Base-by-base conservation (phyloP, 2,113 vertebrate species). In the Hipposideros armiger region DNA sequence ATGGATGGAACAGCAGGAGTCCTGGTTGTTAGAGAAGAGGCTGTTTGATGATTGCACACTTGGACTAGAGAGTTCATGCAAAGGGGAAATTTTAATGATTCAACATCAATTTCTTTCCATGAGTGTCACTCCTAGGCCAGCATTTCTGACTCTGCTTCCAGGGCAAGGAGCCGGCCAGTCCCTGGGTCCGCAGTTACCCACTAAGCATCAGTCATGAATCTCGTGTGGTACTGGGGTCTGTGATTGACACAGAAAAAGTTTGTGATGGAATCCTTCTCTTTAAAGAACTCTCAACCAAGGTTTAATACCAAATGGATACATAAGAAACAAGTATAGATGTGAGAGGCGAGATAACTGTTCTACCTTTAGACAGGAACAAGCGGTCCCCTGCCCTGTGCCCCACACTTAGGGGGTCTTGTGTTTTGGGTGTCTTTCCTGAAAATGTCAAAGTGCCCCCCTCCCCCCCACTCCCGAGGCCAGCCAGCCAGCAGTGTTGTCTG, bases 31-130 rank as follows among this genome's bases (percentile, higher is more conserved):
- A 50, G 8, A 80, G 28, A 66, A 77, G 62, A 42, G 45, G 42
- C 66, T 77, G 32, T 88, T 47, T 45, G 89, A 50, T 50, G 47
- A 47, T 8, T 20, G 52, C 5, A 50, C 22, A 24, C 8, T 50
- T 1, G 4, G 64, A 87, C 83, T 19, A 20, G 82, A 77, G 7
- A 17, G 77, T 56, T 95, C 15, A 56, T 4, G 4, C 24, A 54
- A 82, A 95, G 67, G 73, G 73, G 73, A 67, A 20, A 62, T 87
- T 86, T 80, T 76, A 92, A 81, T 56, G 87, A 89, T 73, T 72
- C 16, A 30, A 8, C 17, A 11, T 77, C 62, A 45, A 2, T 32
- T 84, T 66, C n/a, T 88, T 69, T 85, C 72, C 22, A 13, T 6
- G 11, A 11, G 45, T 17, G 24, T 81, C 36, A 30, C 36, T n/a